Conservation (phyloP, 2,888 invertebrate species). For the Sarcophaga subvicina region DNA sequence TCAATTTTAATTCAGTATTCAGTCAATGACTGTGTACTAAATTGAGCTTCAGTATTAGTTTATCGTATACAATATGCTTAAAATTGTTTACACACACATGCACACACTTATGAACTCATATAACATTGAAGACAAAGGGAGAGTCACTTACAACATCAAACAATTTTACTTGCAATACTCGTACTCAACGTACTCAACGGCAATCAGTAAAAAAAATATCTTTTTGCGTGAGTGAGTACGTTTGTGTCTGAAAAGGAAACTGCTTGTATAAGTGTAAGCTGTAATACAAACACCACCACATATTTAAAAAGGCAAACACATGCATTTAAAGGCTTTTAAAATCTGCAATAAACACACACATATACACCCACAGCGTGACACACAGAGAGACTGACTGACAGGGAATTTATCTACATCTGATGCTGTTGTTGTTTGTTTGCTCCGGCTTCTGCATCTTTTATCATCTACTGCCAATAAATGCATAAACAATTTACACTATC, state of each 20-base stretch:
- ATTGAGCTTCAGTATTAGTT: no score
- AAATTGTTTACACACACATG: slow-evolving; percentile 24
- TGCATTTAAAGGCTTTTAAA: no score
- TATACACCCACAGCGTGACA: background rate
- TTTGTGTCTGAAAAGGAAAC: slow-evolving; percentile 12
- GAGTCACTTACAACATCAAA: slow-evolving; percentile 47
- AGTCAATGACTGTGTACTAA: background rate
- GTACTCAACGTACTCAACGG: background rate
- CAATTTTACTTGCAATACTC: background rate
- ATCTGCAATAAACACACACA: no score
- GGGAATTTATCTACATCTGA: slow-evolving; percentile 21
- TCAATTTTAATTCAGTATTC: background rate
- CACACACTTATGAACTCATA: slow-evolving; percentile 16
- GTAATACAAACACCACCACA: slow-evolving; percentile 6
- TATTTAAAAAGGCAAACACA: background rate
- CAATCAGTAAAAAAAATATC: background rate
- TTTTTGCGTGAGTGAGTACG: background rate
- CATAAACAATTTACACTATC: background rate
- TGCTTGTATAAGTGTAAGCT: slow-evolving; percentile 18
- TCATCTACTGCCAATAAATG: slow-evolving; percentile 16
- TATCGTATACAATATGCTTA: background rate
- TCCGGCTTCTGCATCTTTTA: background rate
- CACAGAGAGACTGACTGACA: background rate
- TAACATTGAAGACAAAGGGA: background rate
- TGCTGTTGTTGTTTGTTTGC: slow-evolving; percentile 2